Percentiles rank a stretch among this genome's conserved stretches.
These are phyloP conservation scores for Melanargia galathea DNA, from an alignment of 2,888 invertebrate genomes.

Conservation along the genomic window DNA sequence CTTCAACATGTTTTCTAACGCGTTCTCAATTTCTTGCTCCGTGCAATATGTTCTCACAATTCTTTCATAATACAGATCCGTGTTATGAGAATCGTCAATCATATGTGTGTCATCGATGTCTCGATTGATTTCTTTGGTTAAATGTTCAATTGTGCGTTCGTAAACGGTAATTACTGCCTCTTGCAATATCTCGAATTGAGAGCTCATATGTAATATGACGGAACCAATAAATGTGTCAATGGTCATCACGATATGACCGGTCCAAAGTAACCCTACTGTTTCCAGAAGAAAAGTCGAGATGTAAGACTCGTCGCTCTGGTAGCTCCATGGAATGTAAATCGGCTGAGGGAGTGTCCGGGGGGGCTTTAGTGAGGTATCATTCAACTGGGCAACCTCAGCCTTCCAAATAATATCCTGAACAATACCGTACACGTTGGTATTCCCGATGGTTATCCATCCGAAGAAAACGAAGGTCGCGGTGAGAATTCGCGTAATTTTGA, in stretches of 20 bases:
- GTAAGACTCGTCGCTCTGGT: conserved; percentile 62
- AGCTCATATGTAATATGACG: conserved; percentile 72
- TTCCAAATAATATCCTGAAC: conserved; percentile 70
- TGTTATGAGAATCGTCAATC: conserved; percentile 30
- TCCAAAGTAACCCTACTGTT: conserved; percentile 71
- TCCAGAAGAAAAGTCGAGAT: conserved; percentile 68
- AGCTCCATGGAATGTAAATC: conserved; percentile 75
- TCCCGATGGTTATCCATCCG: conserved; percentile 73
- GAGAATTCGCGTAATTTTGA: conserved; percentile 60
- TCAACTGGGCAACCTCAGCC: conserved; percentile 54
- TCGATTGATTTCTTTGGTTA: conserved; percentile 48
- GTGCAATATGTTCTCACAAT: conserved; percentile 54
- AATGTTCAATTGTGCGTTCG: conserved; percentile 59
- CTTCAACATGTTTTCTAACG: conserved; percentile 57
- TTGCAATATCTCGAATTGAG: conserved; percentile 65
- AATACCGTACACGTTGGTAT: conserved; percentile 67
- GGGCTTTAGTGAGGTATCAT: conserved; percentile 54
- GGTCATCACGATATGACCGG: conserved; percentile 74
- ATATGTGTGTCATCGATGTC: conserved; percentile 40
- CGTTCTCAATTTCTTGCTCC: conserved; percentile 58
- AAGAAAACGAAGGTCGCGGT: conserved; percentile 68
- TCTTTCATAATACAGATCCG: conserved; percentile 46
- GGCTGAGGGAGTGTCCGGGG: conserved; percentile 69
- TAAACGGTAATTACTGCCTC: conserved; percentile 68
- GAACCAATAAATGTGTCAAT: conserved; percentile 76